Base-by-base conservation (phyloP, 2,113 vertebrate genomes). In the Pterophyllum scalare region DNA sequence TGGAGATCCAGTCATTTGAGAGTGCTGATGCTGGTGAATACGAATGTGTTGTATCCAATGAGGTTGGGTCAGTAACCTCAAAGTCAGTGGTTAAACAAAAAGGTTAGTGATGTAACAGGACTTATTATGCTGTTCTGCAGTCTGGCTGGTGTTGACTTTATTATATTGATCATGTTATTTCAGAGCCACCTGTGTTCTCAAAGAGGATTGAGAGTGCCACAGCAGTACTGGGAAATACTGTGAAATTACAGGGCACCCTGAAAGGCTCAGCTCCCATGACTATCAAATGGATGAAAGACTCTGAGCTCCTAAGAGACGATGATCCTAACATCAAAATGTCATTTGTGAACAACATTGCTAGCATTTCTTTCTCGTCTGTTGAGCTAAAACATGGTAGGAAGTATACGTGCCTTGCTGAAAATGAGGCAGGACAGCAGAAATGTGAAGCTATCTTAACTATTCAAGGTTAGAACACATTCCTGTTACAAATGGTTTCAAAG, bases 391-490 rank as follows among this genome's bases (percentile, higher is more conserved):
- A 96, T 74, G 94, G 94, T 78, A 98, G 96, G 15, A 98, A 96
- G 89, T 99, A 99, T 58, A 96, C 96, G 0, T 99, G 98, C 0
- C 94, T 97, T 49, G 97, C 97, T 87, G 96, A 97, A 93, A 99
- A 99, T 43, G 97, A 98, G 72, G 98, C 98, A 3, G 98, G 98
- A 54, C 97, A 97, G 84, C 98, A 99, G 90, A 98, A 97, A 28
- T 97, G 97, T 87, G 97, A 98, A 91, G 98, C 98, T 72, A 91
- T 95, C 81, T 91, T 99, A 88, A 93, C 94, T 79, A 95, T 99
- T 75, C 98, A 99, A 99, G 98, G 98, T 99, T 93, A 90, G 97
- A 96, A 83, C 74, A 82, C 24, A 3, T 35, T 77, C 38, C 4
- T 17, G 1, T 35, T 10, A 26, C 4, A 40, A 40, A 22, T 14